Evolutionary conservation across 2,888 invertebrate species (phyloP).

Genomic region (Pseudococcus viburni): DNA sequence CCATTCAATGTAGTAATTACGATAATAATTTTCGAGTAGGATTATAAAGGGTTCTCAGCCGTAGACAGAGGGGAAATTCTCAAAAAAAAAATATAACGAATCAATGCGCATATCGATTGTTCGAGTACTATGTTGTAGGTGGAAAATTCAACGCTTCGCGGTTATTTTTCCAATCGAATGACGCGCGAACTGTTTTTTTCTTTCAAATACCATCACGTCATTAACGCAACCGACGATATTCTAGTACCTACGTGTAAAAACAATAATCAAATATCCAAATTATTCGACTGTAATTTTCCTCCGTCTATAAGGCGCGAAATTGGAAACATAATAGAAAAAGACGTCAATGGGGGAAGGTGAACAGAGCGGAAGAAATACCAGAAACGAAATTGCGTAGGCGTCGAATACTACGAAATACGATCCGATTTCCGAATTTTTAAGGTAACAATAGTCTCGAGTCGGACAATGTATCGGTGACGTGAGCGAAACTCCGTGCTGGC

Average conservation of each 20-base stretch:
- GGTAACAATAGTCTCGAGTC: background rate
- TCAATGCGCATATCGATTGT: slow-evolving; percentile 12
- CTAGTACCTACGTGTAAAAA: background rate
- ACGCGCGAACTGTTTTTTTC: background rate
- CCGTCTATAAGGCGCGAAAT: background rate
- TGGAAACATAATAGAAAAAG: background rate
- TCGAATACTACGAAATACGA: background rate
- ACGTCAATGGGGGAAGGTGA: background rate
- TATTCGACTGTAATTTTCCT: background rate
- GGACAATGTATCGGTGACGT: background rate
- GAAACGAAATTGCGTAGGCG: background rate
- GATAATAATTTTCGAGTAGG: background rate
- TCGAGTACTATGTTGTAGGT: background rate
- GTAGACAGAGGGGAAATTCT: background rate
- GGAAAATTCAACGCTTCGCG: background rate
- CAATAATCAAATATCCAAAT: background rate
- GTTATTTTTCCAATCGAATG: background rate
- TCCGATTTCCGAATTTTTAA: background rate
- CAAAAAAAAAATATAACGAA: background rate
- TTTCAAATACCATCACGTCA: background rate
- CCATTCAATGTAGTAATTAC: background rate
- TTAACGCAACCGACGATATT: background rate
- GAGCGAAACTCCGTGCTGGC: background rate
- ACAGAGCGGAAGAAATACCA: background rate
- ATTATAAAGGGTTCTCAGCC: background rate